Evolutionary conservation across 2,113 vertebrate species (phyloP), one percentile per base, ranked within the genome.

Genomic region (Terrapene triunguis): DNA sequence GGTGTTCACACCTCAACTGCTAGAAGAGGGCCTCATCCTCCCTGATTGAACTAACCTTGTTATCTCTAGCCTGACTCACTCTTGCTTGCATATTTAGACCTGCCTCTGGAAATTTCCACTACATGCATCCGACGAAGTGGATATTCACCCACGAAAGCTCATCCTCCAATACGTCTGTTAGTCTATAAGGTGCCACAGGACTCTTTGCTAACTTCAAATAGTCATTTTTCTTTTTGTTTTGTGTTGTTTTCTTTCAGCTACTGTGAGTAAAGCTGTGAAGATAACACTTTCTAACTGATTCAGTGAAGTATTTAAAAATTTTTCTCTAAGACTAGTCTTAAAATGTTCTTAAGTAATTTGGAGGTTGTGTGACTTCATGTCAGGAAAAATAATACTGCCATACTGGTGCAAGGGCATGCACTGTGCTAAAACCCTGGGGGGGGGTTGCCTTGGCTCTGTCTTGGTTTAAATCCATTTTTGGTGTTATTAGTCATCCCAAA

Each of bases 361-460:
- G 84, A 54, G 32, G 38, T n/a, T 51, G 65, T 35, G 47, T 22
- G 59, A 50, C 35, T 80, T 87, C 4, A 0, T 3, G 14, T 2
- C 87, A 57, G 79, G 74, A 90, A 48, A 35, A 65, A 87, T 55
- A 38, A 83, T 29, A 44, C 0, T 14, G 51, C 6, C 0, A 2
- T 47, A 47, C 3, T 44, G 42, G 62, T 69, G 7, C 11, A 5
- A 72, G 51, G 47, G 9, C 42, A 29, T 2, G 44, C 44, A 91
- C 50, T 47, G 22, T 27, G 62, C 48, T 24, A 29, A 21, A 17
- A 24, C 29, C 55, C 86, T 42, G 65, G 35, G 10, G 19, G 35
- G 35, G 2, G 0, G 0, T 53, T 69, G 32, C 32, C 59, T 35
- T 54, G 84, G 50, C 51, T 44, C 1, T 1, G 0, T 44, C 79